Percentiles rank a stretch among this genome's conserved stretches.
Conservation (phyloP, 2,797 vertebrate genomes). For the Protosalanx chinensis region DNA sequence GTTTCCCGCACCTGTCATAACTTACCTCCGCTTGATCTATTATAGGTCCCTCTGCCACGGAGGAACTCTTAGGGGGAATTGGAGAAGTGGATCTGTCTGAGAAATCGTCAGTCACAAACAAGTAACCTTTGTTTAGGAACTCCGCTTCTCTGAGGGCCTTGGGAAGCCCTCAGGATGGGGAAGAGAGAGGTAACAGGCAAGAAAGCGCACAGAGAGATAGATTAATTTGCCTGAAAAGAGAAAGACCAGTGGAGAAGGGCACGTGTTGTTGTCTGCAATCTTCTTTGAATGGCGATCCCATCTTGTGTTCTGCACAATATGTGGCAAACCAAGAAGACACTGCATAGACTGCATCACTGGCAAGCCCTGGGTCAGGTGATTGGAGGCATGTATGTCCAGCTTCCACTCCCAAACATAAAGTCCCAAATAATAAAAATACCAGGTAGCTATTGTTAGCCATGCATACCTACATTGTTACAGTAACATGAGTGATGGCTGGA, state of each 20-base stretch:
- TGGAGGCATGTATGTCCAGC: no score
- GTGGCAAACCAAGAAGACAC: no score
- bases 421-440: no score
- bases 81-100: conserved; percentile 24
- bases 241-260: neutral
- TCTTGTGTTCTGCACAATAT: neutral
- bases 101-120: conserved; percentile 21
- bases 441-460: no score
- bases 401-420: no score
- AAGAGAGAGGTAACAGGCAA: conserved; percentile 9
- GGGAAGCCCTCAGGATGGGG: neutral
- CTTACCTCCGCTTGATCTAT: conserved; percentile 7
- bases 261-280: neutral
- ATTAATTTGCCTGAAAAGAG: neutral
- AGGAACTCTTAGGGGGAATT: conserved; percentile 10
- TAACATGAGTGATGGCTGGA: no score
- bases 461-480: no score
- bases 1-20: conserved; percentile 13
- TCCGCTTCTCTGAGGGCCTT: neutral
- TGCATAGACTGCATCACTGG: no score
- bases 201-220: conserved; percentile 23
- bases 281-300: conserved; percentile 8
- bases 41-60: neutral
- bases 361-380: no score
- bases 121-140: conserved; percentile 18